phyloP scores from a whole-genome alignment of 2,888 invertebrate genomes.

The Gibbula magus region DNA sequence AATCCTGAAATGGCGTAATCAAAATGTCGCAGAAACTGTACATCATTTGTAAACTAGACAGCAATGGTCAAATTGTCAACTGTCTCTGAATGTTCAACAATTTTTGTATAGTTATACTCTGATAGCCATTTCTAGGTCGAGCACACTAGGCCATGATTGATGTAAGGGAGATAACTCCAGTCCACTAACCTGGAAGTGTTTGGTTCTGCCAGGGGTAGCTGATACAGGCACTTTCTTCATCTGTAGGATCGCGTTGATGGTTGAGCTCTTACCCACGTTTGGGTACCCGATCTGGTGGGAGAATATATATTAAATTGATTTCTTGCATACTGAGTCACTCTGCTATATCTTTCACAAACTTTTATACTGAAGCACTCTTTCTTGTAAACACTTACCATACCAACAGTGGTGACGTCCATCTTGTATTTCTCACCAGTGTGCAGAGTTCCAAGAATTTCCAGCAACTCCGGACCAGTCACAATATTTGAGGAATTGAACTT shows the following conservation, averaged over 20 bases:
- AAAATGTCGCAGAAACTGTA: too few species aligned
- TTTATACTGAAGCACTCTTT: too few species aligned
- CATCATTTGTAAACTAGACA: too few species aligned
- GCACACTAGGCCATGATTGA: too few species aligned
- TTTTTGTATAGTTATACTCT: too few species aligned
- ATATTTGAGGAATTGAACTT: conserved; percentile 36
- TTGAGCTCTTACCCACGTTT: conserved; percentile 99
- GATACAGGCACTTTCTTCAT: conserved; percentile 90
- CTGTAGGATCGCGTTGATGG: conserved; percentile 93
- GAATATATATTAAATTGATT: not conserved
- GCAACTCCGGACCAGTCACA: conserved; percentile 55
- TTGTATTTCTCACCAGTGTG: conserved; percentile 61
- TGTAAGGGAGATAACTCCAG: not conserved
- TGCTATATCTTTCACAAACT: not conserved
- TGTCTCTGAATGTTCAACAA: too few species aligned
- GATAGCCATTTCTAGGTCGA: too few species aligned
- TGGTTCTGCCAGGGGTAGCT: conserved; percentile 98
- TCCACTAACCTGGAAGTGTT: conserved; percentile 85
- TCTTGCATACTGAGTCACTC: not conserved
- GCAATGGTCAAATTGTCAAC: too few species aligned
- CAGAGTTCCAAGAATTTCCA: conserved; percentile 55
- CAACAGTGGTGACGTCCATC: conserved; percentile 84
- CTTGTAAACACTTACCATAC: conserved; percentile 78
- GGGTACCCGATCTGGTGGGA: conserved; percentile 90
- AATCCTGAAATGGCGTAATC: too few species aligned